These are phyloP conservation scores for Thalassarche chlororhynchos DNA, from an alignment of 2,113 vertebrate genomes.

Conservation along the genomic window DNA sequence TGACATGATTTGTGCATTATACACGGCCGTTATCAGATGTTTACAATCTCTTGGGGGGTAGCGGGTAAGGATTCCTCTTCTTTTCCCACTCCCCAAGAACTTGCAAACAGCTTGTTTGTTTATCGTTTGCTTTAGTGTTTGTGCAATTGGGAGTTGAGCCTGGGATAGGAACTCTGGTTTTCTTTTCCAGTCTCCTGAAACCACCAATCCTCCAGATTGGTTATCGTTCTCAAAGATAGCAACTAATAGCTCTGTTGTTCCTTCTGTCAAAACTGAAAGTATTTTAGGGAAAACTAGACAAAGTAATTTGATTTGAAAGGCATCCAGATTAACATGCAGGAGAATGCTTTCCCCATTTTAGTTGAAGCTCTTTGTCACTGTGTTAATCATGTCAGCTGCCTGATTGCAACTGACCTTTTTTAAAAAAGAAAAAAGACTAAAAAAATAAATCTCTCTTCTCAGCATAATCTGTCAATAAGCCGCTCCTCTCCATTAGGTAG, in stretches of 20 bases:
- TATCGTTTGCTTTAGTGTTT: background rate
- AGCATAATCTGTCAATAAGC: background rate
- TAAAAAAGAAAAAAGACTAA: background rate
- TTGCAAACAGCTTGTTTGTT: background rate
- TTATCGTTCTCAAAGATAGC: background rate
- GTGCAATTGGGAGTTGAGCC: background rate
- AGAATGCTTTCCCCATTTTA: background rate
- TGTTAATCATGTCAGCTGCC: background rate
- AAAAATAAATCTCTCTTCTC: background rate
- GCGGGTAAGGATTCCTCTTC: background rate
- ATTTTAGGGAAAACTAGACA: background rate
- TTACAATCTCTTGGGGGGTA: background rate
- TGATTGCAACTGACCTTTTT: background rate
- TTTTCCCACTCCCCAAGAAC: background rate
- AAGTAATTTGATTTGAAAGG: background rate
- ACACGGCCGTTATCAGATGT: background rate
- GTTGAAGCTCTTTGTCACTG: background rate
- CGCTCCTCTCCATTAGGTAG: background rate
- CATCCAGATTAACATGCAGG: background rate
- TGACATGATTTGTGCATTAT: background rate
- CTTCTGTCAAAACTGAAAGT: background rate
- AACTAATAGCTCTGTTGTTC: background rate
- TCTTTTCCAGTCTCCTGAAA: background rate
- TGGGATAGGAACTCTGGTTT: background rate
- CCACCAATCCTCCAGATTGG: background rate